Evolutionary conservation across 2,797 vertebrate species (phyloP).

Genomic region (Geotrypetes seraphini): DNA sequence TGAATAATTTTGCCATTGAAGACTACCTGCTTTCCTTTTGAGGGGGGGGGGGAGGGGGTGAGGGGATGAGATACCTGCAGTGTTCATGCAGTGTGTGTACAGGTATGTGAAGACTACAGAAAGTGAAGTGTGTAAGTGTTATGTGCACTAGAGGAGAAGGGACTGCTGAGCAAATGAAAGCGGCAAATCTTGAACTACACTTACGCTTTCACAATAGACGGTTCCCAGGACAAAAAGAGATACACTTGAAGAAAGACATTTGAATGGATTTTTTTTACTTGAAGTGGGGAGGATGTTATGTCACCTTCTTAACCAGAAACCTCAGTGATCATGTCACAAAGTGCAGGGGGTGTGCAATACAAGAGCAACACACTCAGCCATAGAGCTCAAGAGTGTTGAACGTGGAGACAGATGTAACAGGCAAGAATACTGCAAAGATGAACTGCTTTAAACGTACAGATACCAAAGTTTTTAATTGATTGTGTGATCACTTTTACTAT

Average conservation of each 20-base stretch:
- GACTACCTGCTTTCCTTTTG: neutral
- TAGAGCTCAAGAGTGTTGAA: slow-evolving; percentile 18
- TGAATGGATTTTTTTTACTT: slow-evolving; percentile 20
- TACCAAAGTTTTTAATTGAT: slow-evolving; percentile 42
- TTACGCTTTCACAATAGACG: slow-evolving; percentile 3
- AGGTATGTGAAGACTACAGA: slow-evolving; percentile 39
- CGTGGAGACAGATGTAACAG: slow-evolving; percentile 23
- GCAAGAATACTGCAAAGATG: too few relatives aligned
- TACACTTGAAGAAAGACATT: slow-evolving; percentile 1
- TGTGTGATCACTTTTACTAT: slow-evolving; percentile 50
- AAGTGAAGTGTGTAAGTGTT: too few relatives aligned
- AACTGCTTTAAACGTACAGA: slow-evolving; percentile 32
- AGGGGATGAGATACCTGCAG: slow-evolving; percentile 33
- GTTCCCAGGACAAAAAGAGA: slow-evolving; percentile 1
- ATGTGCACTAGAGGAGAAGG: slow-evolving; percentile 23
- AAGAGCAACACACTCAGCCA: neutral
- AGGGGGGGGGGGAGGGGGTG: neutral
- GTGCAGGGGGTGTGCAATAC: neutral
- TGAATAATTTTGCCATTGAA: slow-evolving; percentile 6
- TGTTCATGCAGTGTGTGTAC: slow-evolving; percentile 19
- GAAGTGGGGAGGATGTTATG: slow-evolving; percentile 6
- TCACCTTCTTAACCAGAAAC: slow-evolving; percentile 2
- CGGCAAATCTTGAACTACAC: neutral
- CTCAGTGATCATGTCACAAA: slow-evolving; percentile 5
- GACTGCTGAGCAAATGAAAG: slow-evolving; percentile 13